These are phyloP conservation scores for Gymnocephalus cernua DNA, from an alignment of 2,113 vertebrate genomes.

Conservation along the genomic window DNA sequence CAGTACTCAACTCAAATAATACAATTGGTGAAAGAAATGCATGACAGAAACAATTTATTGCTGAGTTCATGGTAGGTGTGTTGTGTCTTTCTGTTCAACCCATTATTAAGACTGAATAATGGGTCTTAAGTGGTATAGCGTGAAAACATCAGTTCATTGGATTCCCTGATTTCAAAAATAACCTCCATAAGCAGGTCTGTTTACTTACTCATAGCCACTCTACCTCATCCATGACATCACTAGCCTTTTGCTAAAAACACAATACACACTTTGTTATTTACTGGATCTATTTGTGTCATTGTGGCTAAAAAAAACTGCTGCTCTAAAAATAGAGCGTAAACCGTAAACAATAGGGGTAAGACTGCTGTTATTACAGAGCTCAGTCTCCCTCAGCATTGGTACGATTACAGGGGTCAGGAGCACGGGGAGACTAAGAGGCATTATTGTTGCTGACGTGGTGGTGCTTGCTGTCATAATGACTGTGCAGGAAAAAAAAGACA, in stretches of 20 bases:
- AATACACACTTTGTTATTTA: conserved; percentile 64
- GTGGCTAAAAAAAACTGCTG: conserved; percentile 70
- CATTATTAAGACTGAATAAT: neutral
- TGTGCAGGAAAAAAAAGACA: conserved; percentile 57
- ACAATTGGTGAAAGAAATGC: too few species aligned
- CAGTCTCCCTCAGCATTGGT: conserved; percentile 39
- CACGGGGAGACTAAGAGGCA: conserved; percentile 56
- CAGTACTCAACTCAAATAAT: neutral
- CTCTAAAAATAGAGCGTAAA: conserved; percentile 73
- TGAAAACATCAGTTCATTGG: conserved; percentile 45
- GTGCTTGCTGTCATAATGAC: conserved; percentile 73
- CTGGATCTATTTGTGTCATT: conserved; percentile 64
- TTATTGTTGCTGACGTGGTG: conserved; percentile 77
- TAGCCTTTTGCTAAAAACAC: conserved; percentile 59
- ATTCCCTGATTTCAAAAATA: conserved; percentile 61
- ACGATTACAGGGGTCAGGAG: conserved; percentile 63
- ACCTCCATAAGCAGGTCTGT: conserved; percentile 33
- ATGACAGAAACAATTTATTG: neutral
- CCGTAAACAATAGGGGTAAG: conserved; percentile 68
- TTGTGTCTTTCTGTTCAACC: neutral
- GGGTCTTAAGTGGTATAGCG: neutral
- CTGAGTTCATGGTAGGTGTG: neutral
- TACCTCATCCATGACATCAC: conserved; percentile 68
- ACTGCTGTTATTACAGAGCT: conserved; percentile 68
- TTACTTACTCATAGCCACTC: conserved; percentile 40